phyloP scores from a whole-genome alignment of 2,797 vertebrate genomes.

The Urocyon cinereoargenteus region DNA sequence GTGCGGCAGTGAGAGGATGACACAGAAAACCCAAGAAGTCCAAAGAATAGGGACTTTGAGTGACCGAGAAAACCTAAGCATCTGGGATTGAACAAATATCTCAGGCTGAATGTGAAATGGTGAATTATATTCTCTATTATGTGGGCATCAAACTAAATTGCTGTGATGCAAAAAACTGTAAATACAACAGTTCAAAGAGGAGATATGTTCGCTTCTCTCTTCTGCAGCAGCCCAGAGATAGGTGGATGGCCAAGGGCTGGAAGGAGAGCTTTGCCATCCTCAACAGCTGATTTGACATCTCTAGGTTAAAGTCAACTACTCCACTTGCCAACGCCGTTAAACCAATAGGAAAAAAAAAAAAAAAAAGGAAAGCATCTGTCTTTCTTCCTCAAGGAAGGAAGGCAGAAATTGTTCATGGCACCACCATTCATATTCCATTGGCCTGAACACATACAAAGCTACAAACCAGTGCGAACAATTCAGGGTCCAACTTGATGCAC shows the following conservation, averaged over 20 bases:
- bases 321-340: background rate
- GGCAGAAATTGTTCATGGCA: background rate
- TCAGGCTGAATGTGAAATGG: accelerated
- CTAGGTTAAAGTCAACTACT: background rate
- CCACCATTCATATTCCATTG: background rate
- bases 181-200: background rate
- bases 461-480: background rate
- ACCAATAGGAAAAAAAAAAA: accelerated
- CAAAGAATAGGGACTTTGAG: background rate
- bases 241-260: too few relatives aligned
- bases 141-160: background rate
- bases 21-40: too few relatives aligned
- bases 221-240: too few relatives aligned
- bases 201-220: background rate
- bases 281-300: accelerated
- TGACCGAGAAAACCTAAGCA: too few relatives aligned
- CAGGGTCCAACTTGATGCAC: background rate
- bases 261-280: background rate
- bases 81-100: background rate
- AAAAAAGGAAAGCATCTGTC: too few relatives aligned
- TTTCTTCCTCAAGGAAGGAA: background rate
- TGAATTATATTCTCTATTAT: too few relatives aligned
- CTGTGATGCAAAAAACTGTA: accelerated
- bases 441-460: accelerated
- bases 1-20: accelerated